These are phyloP conservation scores for Nannospalax galili DNA, from an alignment of 2,113 vertebrate genomes.

Conservation along the genomic window DNA sequence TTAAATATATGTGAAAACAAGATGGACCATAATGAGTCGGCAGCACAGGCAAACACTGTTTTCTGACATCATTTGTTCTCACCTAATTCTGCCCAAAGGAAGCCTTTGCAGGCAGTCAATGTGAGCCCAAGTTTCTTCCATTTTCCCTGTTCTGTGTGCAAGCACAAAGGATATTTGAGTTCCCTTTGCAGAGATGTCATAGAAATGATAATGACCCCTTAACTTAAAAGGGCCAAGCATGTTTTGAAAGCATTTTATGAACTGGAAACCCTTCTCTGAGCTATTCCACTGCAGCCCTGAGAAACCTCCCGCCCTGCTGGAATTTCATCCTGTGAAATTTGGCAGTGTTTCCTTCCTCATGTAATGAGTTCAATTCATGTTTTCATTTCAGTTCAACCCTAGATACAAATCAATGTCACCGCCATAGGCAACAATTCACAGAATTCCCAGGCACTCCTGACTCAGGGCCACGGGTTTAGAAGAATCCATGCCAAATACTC, in stretches of 20 bases:
- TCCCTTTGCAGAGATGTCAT: slow-evolving; percentile 64
- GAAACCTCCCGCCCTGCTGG: slow-evolving; percentile 64
- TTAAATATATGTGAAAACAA: slow-evolving; percentile 62
- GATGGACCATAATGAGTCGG: not conserved
- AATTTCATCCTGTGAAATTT: slow-evolving; percentile 79
- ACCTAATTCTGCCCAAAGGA: slow-evolving; percentile 22
- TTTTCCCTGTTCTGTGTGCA: slow-evolving; percentile 50
- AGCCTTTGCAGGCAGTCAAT: slow-evolving; percentile 17
- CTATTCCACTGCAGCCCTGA: slow-evolving; percentile 68
- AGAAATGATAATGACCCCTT: slow-evolving; percentile 63
- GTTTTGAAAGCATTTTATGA: slow-evolving; percentile 80
- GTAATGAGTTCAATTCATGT: slow-evolving; percentile 76
- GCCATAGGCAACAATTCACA: slow-evolving; percentile 41
- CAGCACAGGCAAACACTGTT: not conserved
- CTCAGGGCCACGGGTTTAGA: not conserved
- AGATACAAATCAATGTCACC: slow-evolving; percentile 72
- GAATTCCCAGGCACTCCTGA: slow-evolving; percentile 53
- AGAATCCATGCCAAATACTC: slow-evolving; percentile 36
- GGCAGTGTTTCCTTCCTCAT: slow-evolving; percentile 73
- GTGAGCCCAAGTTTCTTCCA: slow-evolving; percentile 39
- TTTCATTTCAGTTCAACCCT: slow-evolving; percentile 74
- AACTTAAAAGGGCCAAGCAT: slow-evolving; percentile 61
- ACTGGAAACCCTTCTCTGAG: slow-evolving; percentile 81
- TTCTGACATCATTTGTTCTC: slow-evolving; percentile 63
- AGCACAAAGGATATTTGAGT: slow-evolving; percentile 66